Percentiles rank a stretch among this genome's conserved stretches.
These are phyloP conservation scores for Centroberyx gerrardi DNA, from an alignment of 2,797 vertebrate genomes.

Conservation along the genomic window DNA sequence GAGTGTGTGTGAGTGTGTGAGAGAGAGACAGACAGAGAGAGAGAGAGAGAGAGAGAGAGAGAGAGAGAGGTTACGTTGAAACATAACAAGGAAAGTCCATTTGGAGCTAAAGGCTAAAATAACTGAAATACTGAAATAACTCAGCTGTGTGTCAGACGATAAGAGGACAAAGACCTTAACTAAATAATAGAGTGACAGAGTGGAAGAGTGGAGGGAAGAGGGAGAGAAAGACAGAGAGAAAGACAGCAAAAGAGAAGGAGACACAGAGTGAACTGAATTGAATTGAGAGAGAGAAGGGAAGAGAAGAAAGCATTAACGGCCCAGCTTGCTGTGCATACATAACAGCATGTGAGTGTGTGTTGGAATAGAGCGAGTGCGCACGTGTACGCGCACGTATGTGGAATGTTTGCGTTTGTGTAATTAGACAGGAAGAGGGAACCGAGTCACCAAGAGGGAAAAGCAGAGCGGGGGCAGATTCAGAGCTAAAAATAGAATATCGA, in stretches of 20 bases:
- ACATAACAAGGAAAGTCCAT: slow-evolving; percentile 85
- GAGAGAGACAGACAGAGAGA: not conserved
- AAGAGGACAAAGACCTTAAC: slow-evolving; percentile 72
- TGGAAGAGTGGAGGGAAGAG: slow-evolving; percentile 42
- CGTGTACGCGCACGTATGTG: slow-evolving; percentile 45
- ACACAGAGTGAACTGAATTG: not conserved
- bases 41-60: not conserved
- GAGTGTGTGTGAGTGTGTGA: slow-evolving; percentile 14
- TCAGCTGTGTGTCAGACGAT: slow-evolving; percentile 66
- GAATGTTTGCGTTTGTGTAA: slow-evolving; percentile 63
- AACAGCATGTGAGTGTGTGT: slow-evolving; percentile 34
- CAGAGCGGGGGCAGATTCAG: slow-evolving; percentile 41
- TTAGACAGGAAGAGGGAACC: slow-evolving; percentile 58
- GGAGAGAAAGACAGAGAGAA: slow-evolving; percentile 32
- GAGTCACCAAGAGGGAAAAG: slow-evolving; percentile 58
- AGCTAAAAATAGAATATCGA: slow-evolving; percentile 79
- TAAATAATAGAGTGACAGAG: slow-evolving; percentile 74
- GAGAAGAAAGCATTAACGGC: slow-evolving; percentile 16
- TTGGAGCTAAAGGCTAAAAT: slow-evolving; percentile 75
- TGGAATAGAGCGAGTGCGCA: slow-evolving; percentile 19
- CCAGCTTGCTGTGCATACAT: slow-evolving; percentile 40
- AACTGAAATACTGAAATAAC: slow-evolving; percentile 73
- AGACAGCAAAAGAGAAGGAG: slow-evolving; percentile 19
- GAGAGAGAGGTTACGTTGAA: slow-evolving; percentile 53
- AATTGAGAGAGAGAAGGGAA: not conserved